These are phyloP conservation scores for Alosa alosa DNA, from an alignment of 2,113 vertebrate genomes.

Conservation along the genomic window DNA sequence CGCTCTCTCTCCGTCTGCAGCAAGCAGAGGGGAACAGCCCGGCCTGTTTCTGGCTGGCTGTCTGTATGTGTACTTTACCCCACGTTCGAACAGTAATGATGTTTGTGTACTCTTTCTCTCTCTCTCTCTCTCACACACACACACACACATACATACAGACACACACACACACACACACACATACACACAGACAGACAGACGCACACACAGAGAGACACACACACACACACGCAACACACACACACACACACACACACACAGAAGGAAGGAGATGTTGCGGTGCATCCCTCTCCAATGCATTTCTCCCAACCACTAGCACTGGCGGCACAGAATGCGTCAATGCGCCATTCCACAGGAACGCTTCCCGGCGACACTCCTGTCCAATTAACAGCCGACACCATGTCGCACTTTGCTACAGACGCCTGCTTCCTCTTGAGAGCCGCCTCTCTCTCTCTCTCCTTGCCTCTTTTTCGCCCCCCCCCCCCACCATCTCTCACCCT, in stretches of 20 bases:
- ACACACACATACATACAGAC: not conserved
- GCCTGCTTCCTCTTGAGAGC: constrained; percentile 2
- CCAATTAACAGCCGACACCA: not conserved
- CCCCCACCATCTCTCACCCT: not conserved
- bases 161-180: not conserved
- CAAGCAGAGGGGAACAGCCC: not conserved
- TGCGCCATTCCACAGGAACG: not conserved
- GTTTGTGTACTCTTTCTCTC: not conserved
- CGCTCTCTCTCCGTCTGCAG: not conserved
- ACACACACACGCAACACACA: not conserved
- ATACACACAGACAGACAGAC: not conserved
- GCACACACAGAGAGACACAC: not conserved
- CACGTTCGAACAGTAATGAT: not conserved
- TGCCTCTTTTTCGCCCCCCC: not conserved
- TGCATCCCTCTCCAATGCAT: not conserved
- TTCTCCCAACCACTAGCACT: not conserved
- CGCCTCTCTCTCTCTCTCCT: constrained; percentile 6
- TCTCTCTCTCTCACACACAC: not conserved
- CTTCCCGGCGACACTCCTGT: constrained; percentile 1
- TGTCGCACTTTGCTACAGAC: not conserved
- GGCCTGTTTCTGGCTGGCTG: not conserved
- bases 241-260: constrained; percentile 16
- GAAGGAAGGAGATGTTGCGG: not conserved
- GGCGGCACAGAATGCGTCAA: not conserved
- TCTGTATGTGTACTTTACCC: not conserved